These are phyloP conservation scores for Polypterus senegalus DNA, from an alignment of 2,113 vertebrate genomes.

Conservation along the genomic window DNA sequence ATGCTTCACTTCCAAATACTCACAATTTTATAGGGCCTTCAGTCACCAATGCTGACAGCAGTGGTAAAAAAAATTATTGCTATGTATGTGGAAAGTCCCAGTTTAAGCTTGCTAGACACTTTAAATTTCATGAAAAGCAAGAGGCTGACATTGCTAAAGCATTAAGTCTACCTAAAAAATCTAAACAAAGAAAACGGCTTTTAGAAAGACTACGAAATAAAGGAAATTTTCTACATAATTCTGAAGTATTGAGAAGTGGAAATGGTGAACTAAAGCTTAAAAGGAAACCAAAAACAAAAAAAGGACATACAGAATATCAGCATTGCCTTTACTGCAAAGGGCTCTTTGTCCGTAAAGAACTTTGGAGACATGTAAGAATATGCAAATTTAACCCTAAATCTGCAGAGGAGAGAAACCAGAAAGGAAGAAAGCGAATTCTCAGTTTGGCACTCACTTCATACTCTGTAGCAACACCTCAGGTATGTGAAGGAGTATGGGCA, in stretches of 20 bases:
- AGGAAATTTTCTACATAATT: constrained; percentile 9
- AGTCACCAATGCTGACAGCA: too few relatives aligned
- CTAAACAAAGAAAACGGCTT: not conserved
- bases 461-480: constrained; percentile 7
- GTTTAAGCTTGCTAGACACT: not conserved
- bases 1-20: too few relatives aligned
- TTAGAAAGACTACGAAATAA: constrained; percentile 10
- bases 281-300: constrained; percentile 10
- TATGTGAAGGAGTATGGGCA: constrained; percentile 19
- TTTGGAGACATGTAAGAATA: constrained; percentile 17
- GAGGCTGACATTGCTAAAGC: constrained; percentile 8
- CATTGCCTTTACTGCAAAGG: constrained; percentile 18
- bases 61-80: too few relatives aligned
- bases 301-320: constrained; percentile 10
- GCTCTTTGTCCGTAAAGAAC: constrained; percentile 15
- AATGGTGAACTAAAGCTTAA: not conserved
- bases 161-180: constrained; percentile 6
- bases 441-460: constrained; percentile 5
- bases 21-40: too few relatives aligned
- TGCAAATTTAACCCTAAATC: constrained; percentile 7
- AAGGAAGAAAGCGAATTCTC: constrained; percentile 12
- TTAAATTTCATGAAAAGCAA: constrained; percentile 6
- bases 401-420: not conserved
- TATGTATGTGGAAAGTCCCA: too few relatives aligned
- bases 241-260: constrained; percentile 1